These are phyloP conservation scores for Brienomyrus brachyistius DNA, from an alignment of 2,113 vertebrate genomes.

Conservation along the genomic window DNA sequence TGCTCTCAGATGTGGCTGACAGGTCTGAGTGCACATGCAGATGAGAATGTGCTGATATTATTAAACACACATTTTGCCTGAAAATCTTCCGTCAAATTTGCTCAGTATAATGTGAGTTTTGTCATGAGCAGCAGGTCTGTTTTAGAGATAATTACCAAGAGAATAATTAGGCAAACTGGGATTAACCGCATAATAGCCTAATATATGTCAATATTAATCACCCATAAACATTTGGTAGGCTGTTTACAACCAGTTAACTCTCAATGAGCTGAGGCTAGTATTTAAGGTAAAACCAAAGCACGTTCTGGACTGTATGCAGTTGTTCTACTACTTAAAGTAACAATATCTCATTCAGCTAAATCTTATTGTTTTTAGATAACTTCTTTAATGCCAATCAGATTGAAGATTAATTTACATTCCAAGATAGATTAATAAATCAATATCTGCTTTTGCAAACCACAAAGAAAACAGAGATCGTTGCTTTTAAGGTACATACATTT, in stretches of 20 bases:
- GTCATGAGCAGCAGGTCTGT: background rate
- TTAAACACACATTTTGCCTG: background rate
- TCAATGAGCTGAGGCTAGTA: background rate
- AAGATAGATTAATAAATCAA: background rate
- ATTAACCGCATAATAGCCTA: background rate
- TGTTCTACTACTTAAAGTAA: background rate
- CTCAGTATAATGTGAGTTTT: background rate
- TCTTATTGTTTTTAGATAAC: background rate
- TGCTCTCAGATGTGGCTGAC: background rate
- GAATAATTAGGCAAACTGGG: background rate
- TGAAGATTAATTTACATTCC: background rate
- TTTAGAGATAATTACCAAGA: background rate
- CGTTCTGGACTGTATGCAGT: background rate
- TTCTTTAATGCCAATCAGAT: background rate
- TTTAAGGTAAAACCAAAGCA: background rate
- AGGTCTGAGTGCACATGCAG: background rate
- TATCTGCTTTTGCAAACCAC: background rate
- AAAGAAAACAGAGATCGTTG: background rate
- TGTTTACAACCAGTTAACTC: too few species aligned
- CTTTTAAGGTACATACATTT: background rate
- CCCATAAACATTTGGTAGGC: background rate
- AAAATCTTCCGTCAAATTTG: background rate
- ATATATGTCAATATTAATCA: background rate
- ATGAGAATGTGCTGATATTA: background rate
- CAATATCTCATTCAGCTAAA: background rate